Conservation (phyloP, 35 echinoderm and acorn worm species). For the Chiridota heheva region DNA sequence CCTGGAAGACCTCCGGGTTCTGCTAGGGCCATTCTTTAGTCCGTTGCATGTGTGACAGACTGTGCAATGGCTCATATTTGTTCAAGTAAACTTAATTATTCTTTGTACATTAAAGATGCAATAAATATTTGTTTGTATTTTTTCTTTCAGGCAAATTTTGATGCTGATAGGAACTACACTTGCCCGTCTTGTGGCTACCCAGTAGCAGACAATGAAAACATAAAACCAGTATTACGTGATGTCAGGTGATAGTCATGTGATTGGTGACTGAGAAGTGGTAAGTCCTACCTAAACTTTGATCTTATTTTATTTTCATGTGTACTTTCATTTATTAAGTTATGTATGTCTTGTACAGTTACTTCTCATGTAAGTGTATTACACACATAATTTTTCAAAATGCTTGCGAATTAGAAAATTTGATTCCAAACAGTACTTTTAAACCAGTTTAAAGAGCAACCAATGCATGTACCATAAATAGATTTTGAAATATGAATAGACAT, state of each 20-base stretch:
- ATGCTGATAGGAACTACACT: constrained; percentile 76
- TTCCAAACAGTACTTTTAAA: background rate
- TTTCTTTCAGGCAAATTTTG: constrained; percentile 69
- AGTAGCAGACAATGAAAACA: constrained; percentile 52
- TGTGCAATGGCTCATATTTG: too few species aligned
- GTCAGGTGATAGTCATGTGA: constrained; percentile 59
- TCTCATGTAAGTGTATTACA: background rate
- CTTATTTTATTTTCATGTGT: background rate
- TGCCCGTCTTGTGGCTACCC: constrained; percentile 78
- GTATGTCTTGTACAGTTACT: background rate
- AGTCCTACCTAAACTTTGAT: too few species aligned
- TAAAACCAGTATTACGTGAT: constrained; percentile 69
- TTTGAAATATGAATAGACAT: too few species aligned
- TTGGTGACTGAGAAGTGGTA: too few species aligned
- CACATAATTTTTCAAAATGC: background rate
- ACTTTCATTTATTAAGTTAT: background rate
- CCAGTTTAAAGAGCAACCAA: too few species aligned
- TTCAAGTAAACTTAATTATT: too few species aligned
- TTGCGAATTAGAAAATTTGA: background rate
- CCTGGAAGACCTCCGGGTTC: too few species aligned
- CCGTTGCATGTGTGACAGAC: too few species aligned
- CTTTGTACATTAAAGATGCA: too few species aligned
- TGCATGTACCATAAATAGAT: too few species aligned
- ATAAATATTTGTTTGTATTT: background rate
- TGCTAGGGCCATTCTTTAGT: too few species aligned